Evolutionary conservation across 2,797 vertebrate genomes (phyloP).

Genomic region (Lepilemur septentrionalis): DNA sequence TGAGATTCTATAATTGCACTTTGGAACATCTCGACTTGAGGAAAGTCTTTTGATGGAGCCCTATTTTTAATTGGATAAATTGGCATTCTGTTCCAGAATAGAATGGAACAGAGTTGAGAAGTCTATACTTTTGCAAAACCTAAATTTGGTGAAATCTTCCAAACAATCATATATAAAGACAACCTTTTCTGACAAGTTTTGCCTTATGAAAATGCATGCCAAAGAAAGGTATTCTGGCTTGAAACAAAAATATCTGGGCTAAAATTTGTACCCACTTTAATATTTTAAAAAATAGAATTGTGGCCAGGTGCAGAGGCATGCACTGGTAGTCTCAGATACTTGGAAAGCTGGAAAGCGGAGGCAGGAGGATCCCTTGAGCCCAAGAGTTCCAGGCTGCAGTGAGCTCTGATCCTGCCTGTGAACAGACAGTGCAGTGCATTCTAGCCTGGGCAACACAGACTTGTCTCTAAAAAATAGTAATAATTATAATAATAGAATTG

Average conservation of each 20-base stretch:
- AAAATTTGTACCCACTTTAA: neutral
- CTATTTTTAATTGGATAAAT: neutral
- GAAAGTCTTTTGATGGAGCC: neutral
- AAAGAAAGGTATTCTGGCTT: neutral
- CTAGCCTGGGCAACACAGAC: too few relatives aligned
- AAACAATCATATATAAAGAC: neutral
- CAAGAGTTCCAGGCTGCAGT: too few relatives aligned
- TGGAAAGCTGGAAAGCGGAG: too few relatives aligned
- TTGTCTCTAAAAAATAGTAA: too few relatives aligned
- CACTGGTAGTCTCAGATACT: too few relatives aligned
- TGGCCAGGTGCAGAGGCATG: neutral
- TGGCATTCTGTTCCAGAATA: neutral
- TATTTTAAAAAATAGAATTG: neutral
- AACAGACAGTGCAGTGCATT: too few relatives aligned
- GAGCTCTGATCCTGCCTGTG: too few relatives aligned
- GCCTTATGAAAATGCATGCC: neutral
- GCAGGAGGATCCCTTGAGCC: too few relatives aligned
- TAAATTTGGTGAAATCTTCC: constrained; percentile 22
- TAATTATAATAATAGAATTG: too few relatives aligned
- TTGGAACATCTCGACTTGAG: neutral
- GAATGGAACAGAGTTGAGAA: neutral
- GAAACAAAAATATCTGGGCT: constrained; percentile 5
- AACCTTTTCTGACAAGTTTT: neutral
- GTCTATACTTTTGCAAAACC: neutral
- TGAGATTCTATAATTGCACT: neutral